Base-by-base conservation (phyloP, 1,140 invertebrate genomes). In the Frieseomelitta varia region DNA sequence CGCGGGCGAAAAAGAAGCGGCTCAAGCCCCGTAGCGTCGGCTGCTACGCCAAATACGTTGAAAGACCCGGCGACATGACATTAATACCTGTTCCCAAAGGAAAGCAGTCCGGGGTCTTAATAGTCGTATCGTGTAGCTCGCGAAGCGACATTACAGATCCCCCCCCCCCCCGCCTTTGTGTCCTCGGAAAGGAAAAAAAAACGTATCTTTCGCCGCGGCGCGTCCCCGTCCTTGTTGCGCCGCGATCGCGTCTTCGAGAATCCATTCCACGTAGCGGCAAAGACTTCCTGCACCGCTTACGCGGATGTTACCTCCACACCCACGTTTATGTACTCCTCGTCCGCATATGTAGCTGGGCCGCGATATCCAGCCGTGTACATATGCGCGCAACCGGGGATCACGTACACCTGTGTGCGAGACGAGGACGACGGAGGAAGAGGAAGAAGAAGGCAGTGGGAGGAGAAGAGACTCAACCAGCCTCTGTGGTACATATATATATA, bases 211-310 rank as follows among this genome's bases (percentile, higher is more conserved):
- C 75, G 39, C 15, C 63, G 15, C 15, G 30, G 74, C 68, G 51
- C n/a, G 17, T 82, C 55, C 55, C 39, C 63, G 30, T 21, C 67
- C 56, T 58, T 53, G 51, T 72, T 75, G 21, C 73, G 6, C 88
- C 91, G 90, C 90, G 90, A 91, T 92, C 92, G 88, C 87, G 87
- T 91, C 90, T 86, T 85, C 86, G 78, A 79, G 90, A 87, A 92
- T 90, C 84, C 85, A 82, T 87, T 88, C 83, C 72, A 21, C 72
- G 63, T 51, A 72, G 77, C 68, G 61, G 77, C 85, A 85, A 81
- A 87, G 81, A 90, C 88, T 90, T 85, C 61, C 85, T 61, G 87
- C 53, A 65, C 78, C 81, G 79, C 80, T 84, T 84, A 81, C 80
- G 83, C 73, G 47, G 47, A 72, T 63, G n/a, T 77, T 76, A 81